Evolutionary conservation across 2,113 vertebrate species (phyloP).

Genomic region (Phasianus colchicus): DNA sequence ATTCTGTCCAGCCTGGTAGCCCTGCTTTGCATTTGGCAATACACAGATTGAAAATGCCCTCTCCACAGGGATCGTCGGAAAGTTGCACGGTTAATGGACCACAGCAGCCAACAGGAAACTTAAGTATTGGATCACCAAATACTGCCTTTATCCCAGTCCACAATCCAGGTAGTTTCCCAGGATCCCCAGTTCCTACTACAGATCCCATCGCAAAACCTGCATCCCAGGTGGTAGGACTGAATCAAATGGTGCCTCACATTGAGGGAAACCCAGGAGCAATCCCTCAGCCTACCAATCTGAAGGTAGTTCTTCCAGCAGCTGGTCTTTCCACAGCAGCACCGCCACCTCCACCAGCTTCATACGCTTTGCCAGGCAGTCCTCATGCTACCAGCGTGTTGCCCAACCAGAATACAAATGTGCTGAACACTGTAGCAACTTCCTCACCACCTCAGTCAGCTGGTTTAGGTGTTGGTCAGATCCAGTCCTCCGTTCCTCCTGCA

Average conservation of each 20-base stretch:
- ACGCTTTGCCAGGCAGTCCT: constrained; percentile 78
- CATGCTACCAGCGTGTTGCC: constrained; percentile 78
- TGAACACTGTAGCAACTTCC: constrained; percentile 74
- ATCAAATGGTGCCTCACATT: constrained; percentile 82
- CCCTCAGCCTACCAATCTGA: constrained; percentile 83
- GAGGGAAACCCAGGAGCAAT: constrained; percentile 81
- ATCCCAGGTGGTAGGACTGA: constrained; percentile 81
- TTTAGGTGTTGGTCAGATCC: constrained; percentile 79
- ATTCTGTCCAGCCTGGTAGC: constrained; percentile 74
- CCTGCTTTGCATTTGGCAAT: constrained; percentile 84
- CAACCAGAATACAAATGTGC: constrained; percentile 73
- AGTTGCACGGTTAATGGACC: constrained; percentile 72
- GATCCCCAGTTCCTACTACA: constrained; percentile 76
- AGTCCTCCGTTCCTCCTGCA: constrained; percentile 80
- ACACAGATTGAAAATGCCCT: constrained; percentile 85
- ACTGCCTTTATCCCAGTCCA: constrained; percentile 83
- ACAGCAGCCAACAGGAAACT: constrained; percentile 77
- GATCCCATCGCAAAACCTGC: constrained; percentile 80
- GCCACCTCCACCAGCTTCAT: constrained; percentile 79
- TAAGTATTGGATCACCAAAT: constrained; percentile 82
- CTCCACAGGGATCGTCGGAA: constrained; percentile 78
- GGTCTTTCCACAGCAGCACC: constrained; percentile 76
- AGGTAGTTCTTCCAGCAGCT: constrained; percentile 82
- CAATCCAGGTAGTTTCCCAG: constrained; percentile 80
- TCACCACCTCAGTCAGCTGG: constrained; percentile 70